Base-by-base conservation (phyloP, 64 coral and sea anemone genomes). In the Trachythela sp. region DNA sequence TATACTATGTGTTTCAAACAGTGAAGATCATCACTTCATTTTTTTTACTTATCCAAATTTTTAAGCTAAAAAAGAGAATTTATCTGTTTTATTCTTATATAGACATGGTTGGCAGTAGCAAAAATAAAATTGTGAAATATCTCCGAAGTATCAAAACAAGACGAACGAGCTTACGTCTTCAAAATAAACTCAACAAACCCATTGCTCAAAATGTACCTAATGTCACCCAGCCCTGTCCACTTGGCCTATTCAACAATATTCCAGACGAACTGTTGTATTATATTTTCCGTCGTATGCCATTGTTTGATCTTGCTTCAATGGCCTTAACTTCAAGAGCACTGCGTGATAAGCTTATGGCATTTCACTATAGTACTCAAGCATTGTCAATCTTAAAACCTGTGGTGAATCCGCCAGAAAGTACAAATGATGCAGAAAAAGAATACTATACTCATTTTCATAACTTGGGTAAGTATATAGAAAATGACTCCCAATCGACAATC, bases 191-290 rank as follows among this genome's bases (percentile, higher is more conserved):
- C 15, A 80, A n/a, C n/a, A n/a, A 80, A 35, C 37, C 15, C 0
- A 15, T 30, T 30, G 18, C 31, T 1, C 27, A 80, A 39, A 80
- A 80, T 13, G 17, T 37, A 29, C 13, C 33, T 38, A 35, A 37
- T 34, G 37, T 80, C 4, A 2, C 13, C 9, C 75, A 17, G 35
- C 75, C 59, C 20, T 22, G 2, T 39, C 64, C 85, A 9, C 88
- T 95, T 83, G 96, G 96, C 34, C 54, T 54, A 48, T 91, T 99
- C 58, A 84, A 54, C n/a, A 35, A 87, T 24, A 54, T 99, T 13
- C 96, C 96, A 20, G 83, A 87, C 86, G 96, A 99, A 77, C 88
- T 99, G n/a, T n/a, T n/a, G n/a, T 93, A 89, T 48, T 68, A 89
- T 39, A 86, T 99, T 27, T 99, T 94, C 89, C 83, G 89, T 9